Evolutionary conservation across 2,797 vertebrate genomes (phyloP), one percentile per base, ranked within the genome.

Genomic region (Petrocephalus schoutedeni): DNA sequence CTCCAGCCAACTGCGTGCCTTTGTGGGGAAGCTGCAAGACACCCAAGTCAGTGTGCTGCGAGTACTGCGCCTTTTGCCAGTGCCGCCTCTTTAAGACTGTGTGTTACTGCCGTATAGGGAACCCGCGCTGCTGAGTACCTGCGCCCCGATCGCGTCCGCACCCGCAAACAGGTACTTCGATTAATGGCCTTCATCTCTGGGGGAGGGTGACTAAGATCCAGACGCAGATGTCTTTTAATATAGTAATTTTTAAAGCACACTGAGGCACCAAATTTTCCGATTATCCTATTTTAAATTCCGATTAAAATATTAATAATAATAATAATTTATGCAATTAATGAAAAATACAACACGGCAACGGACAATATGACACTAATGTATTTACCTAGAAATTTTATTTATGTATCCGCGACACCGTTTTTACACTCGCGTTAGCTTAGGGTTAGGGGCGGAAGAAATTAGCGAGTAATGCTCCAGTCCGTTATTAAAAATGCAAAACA

Each of bases 1-100:
- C 94, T 3, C 95, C 96, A 5, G 89, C 92, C 0, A 93, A 96
- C 92, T 98, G 98, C 5, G 93, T 97, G 86, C 94, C 97, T 19
- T 92, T 96, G 87, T 94, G 94, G 93, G 93, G 91, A 90, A 96
- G 92, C 94, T 98, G 97, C 93, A 97, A 94, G 89, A 94, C 95
- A 0, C 91, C 94, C 0, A 92, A 92, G 56, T 93, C 91, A 0
- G 93, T 95, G 2, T 99, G 97, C 92, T 98, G 97, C 53, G 94
- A 97, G 51, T 94, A 93, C 84, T 98, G 98, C 32, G 96, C 97
- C 61, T 93, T 96, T 89, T 98, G 97, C 92, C 94, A 95, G 61
- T 98, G 97, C 87, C 95, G 95, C 61, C 91, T 97, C 91, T 97
- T 97, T 91, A 93, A 94, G 86, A 97, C 96, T 0, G 91, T 94